Evolutionary conservation across 2,113 vertebrate genomes (phyloP), one percentile per base, ranked within the genome.

Genomic region (Channa maculata): DNA sequence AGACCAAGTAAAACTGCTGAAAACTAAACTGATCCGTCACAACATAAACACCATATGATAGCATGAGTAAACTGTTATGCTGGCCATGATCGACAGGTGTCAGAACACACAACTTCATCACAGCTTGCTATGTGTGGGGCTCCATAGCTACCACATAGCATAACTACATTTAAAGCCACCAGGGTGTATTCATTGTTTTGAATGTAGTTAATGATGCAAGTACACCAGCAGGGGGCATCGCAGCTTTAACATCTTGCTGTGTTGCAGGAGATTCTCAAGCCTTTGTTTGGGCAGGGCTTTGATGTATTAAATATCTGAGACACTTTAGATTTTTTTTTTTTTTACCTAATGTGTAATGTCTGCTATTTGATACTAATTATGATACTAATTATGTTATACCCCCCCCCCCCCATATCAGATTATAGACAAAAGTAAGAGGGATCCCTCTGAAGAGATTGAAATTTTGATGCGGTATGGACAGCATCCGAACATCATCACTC

Each of bases 381-480:
- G 54, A 8, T 65, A 24, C 24, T 45, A 0, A 65, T 0, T 82
- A n/a, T 78, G n/a, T 82, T 59, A 69, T 53, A 7, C 6, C 83
- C 8, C 13, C 9, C 8, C 6, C 83, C 8, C 13, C 9, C 55
- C 92, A 98, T 97, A 97, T 98, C 92, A 98, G 97, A 97, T 98
- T 84, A 99, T 99, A 90, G 98, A 99, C 91, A 99, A 99, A 94
- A 97, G 95, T 89, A 99, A 99, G 82, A 93, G 97, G 78, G 97
- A 99, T 77, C 98, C 98, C 1, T 98, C 98, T 3, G 97, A 99
- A 91, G 98, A 99, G 93, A 99, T 97, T 2, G 97, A 99, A 86
- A 99, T 99, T 90, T 93, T 99, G 69, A 98, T 99, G 97, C 93
- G 96, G 82, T 99, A 98, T 11, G 96, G 96, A 67, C 97, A 99